phyloP scores from a whole-genome alignment of 30 jellyfish, hydroid and myxozoan genomes.

The Cassiopea xamachana region DNA sequence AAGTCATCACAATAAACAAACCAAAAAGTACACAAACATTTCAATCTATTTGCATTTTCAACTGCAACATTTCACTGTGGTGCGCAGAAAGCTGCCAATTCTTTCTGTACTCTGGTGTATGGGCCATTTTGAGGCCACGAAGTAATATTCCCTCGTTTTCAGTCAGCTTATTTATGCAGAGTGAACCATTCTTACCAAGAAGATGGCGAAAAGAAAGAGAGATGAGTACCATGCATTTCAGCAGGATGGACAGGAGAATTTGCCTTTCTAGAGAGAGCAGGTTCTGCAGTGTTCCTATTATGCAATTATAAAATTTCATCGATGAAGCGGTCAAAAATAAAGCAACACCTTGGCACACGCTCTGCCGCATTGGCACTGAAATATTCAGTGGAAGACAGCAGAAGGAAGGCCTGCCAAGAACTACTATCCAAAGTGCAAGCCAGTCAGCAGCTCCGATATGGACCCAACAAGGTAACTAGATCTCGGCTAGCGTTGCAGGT shows the following conservation, averaged over 20 bases:
- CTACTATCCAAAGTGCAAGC: neutral
- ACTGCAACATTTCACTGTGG: too few species aligned
- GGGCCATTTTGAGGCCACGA: too few species aligned
- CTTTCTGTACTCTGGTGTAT: too few species aligned
- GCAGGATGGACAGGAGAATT: neutral
- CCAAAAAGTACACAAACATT: too few species aligned
- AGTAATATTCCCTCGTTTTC: too few species aligned
- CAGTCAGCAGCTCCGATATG: neutral
- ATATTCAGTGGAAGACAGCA: neutral
- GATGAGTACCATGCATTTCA: neutral
- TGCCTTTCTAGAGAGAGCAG: neutral
- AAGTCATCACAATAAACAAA: too few species aligned
- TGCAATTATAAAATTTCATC: neutral
- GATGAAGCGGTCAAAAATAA: neutral
- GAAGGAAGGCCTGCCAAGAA: neutral
- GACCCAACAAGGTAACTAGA: neutral
- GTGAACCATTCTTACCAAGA: too few species aligned
- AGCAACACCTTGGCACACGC: neutral
- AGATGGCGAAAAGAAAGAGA: too few species aligned
- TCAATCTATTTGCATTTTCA: too few species aligned
- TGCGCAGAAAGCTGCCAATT: too few species aligned
- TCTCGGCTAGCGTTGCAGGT: neutral
- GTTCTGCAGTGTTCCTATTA: neutral
- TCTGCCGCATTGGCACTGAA: neutral
- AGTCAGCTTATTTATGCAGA: too few species aligned